Evolutionary conservation across 2,113 vertebrate species (phyloP), one percentile per base, ranked within the genome.

Genomic region (Sapayoa aenigma): DNA sequence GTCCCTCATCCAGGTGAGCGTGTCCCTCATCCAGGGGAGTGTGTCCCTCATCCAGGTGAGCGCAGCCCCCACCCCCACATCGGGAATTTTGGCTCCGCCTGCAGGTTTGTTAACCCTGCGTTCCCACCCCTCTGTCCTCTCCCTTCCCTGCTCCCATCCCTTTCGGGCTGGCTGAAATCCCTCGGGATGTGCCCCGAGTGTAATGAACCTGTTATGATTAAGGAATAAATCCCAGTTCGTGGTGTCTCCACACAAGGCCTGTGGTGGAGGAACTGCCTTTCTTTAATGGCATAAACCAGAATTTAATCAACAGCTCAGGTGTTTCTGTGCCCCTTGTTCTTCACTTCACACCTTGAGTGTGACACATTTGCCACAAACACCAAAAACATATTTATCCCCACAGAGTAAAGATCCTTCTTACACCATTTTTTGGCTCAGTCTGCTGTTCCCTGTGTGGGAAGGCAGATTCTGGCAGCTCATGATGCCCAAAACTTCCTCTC

Each of bases 1-100:
- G 11, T 42, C 41, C 41, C 41, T 42, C 41, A 99, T 99, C 97
- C 99, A 99, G 98, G 99, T 99, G 87, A 95, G 97, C n/a, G 30
- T 14, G 14, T 42, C 41, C 14, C 41, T 42, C 41, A 42, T 14
- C 14, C 14, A 12, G 41, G 41, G 10, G 41, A 14, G 41, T 42
- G 41, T 14, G 14, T 42, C 41, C 41, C 41, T 42, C 41, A 42
- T 42, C 41, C 41, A 42, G 41, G 41, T n/a, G n/a, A n/a, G n/a
- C n/a, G n/a, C n/a, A n/a, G n/a, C n/a, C n/a, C n/a, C n/a, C n/a
- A n/a, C n/a, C n/a, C n/a, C n/a, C n/a, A n/a, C 41, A 42, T 79
- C 27, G 5, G n/a, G 85, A 66, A 6, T 58, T 65, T 65, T 16
- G 25, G 20, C 17, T 53, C 50, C 22, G 1, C 65, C n/a, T 49